Evolutionary conservation across 2,888 invertebrate genomes (phyloP).

Genomic region (Lingula anatina): DNA sequence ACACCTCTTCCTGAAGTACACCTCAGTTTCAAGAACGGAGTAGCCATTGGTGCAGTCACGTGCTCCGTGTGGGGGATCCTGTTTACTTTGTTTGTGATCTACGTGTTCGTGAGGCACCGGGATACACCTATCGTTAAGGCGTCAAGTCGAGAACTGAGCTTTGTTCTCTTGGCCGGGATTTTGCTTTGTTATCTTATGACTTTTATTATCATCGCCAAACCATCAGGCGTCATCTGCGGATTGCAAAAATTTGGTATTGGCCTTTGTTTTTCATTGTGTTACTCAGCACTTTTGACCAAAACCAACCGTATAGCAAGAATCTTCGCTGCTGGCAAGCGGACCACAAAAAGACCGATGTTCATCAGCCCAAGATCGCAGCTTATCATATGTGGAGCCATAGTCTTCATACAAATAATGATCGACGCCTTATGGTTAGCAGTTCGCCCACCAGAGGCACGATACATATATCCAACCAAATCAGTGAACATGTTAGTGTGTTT

Average conservation of each 20-base stretch:
- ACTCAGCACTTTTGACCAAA: slow-evolving; percentile 53
- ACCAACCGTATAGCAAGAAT: slow-evolving; percentile 52
- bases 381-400: slow-evolving; percentile 49
- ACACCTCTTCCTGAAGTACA: slow-evolving; percentile 55
- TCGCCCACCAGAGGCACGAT: slow-evolving; percentile 81
- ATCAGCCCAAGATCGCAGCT: slow-evolving; percentile 55
- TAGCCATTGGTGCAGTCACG: slow-evolving; percentile 90
- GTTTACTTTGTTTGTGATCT: slow-evolving; percentile 42
- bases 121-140: slow-evolving; percentile 54
- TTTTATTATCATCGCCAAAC: slow-evolving; percentile 49
- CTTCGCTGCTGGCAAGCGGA: slow-evolving; percentile 51
- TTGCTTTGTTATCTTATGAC: slow-evolving; percentile 50
- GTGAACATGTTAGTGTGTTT: slow-evolving; percentile 85
- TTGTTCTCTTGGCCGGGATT: slow-evolving; percentile 49
- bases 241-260: slow-evolving; percentile 52
- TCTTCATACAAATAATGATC: slow-evolving; percentile 60
- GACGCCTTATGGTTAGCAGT: slow-evolving; percentile 89
- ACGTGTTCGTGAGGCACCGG: slow-evolving; percentile 47
- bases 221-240: slow-evolving; percentile 47
- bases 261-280: slow-evolving; percentile 51
- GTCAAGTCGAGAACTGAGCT: slow-evolving; percentile 53
- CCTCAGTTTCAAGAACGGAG: slow-evolving; percentile 65
- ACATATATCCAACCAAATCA: slow-evolving; percentile 85
- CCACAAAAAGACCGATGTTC: slow-evolving; percentile 51
- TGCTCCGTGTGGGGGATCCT: slow-evolving; percentile 50